A percentile compares a stretch with the other conserved stretches of the same genome.
Evolutionary conservation across 2,113 vertebrate genomes (phyloP).

Genomic region (Phyllostomus hastatus): DNA sequence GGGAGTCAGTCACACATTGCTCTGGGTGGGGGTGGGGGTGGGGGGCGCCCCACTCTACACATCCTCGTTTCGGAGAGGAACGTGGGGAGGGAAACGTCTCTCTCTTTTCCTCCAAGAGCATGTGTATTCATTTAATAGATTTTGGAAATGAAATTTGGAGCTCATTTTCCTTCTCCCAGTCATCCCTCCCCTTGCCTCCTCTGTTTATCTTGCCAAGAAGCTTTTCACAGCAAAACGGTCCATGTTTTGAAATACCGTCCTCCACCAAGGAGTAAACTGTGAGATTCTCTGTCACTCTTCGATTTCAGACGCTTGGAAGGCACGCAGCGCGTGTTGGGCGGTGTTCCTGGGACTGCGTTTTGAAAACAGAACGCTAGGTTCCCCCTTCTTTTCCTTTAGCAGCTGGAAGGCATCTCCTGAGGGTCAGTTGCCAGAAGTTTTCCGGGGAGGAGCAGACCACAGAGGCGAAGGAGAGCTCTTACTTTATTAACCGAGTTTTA

Average conservation of each 20-base stretch:
- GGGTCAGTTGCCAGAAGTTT: neutral
- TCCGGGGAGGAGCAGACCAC: neutral
- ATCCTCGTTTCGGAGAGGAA: slow-evolving; percentile 36
- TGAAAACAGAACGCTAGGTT: neutral
- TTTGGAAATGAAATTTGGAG: slow-evolving; percentile 29
- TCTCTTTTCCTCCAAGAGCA: slow-evolving; percentile 42
- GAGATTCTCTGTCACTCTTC: slow-evolving; percentile 15
- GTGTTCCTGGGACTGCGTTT: neutral
- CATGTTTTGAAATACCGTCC: slow-evolving; percentile 11
- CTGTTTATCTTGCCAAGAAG: neutral
- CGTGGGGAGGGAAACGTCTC: neutral
- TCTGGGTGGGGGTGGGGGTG: neutral
- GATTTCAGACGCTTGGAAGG: slow-evolving; percentile 31
- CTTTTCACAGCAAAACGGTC: neutral
- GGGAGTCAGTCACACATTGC: slow-evolving; percentile 46
- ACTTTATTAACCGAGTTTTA: neutral
- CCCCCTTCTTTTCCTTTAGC: neutral
- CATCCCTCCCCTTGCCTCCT: neutral
- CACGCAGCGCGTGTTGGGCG: neutral
- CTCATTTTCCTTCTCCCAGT: neutral
- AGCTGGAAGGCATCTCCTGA: neutral
- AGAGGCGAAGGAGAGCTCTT: neutral
- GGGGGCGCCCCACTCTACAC: slow-evolving; percentile 9
- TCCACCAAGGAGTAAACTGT: slow-evolving; percentile 30
- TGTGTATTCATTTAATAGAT: slow-evolving; percentile 2